Percentiles rank a stretch among this genome's conserved stretches.
Conservation (phyloP, 2,888 invertebrate genomes). For the Alcis repandata region DNA sequence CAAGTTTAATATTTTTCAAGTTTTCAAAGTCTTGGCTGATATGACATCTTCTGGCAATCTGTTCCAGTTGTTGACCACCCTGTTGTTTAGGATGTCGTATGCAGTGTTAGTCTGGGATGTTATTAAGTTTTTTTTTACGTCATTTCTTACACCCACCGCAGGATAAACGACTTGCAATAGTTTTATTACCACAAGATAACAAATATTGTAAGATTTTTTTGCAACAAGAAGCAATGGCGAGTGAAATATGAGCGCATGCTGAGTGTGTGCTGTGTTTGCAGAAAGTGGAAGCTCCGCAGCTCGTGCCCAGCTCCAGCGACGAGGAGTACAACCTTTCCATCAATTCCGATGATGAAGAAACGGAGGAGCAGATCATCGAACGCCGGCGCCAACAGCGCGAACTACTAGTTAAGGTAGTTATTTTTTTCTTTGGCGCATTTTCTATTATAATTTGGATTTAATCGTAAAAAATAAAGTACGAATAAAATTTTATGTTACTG, state of each 20-base stretch:
- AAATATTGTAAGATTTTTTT: not conserved
- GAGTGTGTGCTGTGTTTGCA: constrained; percentile 49
- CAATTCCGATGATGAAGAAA: constrained; percentile 93
- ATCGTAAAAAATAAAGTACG: no score
- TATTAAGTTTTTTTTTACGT: no score
- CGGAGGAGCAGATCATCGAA: constrained; percentile 97
- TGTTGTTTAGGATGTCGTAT: no score
- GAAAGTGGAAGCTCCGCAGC: constrained; percentile 92
- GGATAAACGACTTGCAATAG: no score
- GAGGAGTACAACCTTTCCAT: constrained; percentile 91
- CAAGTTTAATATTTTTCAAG: no score
- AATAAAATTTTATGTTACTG: no score
- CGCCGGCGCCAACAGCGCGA: constrained; percentile 94
- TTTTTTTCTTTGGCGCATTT: not conserved
- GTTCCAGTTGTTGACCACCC: no score
- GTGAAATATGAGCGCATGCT: not conserved
- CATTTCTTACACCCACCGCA: no score
- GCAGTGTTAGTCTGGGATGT: no score
- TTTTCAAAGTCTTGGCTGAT: no score
- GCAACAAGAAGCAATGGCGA: not conserved
- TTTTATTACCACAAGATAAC: not conserved
- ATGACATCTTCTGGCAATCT: no score
- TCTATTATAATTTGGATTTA: not conserved
- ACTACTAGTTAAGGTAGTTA: constrained; percentile 92
- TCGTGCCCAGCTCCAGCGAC: constrained; percentile 90